These are phyloP conservation scores for Sander lucioperca DNA, from an alignment of 2,113 vertebrate species.

Conservation along the genomic window DNA sequence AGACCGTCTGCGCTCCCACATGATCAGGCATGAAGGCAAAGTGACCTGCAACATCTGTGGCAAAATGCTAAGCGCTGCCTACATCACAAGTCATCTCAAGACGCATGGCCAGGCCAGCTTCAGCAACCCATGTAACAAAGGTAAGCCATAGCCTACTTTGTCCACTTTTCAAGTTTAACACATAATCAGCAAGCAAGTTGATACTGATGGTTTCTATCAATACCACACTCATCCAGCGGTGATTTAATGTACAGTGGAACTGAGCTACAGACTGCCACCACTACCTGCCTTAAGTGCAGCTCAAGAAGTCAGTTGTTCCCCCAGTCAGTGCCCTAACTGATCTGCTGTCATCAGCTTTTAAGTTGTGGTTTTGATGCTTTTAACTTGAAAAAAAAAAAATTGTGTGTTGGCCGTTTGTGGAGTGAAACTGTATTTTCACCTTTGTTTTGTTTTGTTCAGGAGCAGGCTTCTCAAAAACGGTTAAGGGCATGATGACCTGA, in stretches of 20 bases:
- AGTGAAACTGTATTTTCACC: background rate
- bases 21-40: constrained; percentile 98
- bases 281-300: background rate
- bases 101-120: constrained; percentile 97
- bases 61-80: constrained; percentile 98
- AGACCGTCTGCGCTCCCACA: constrained; percentile 98
- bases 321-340: background rate
- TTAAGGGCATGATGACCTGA: background rate
- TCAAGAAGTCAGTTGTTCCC: background rate
- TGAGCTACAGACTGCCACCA: background rate
- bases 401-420: background rate
- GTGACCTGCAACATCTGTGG: constrained; percentile 99
- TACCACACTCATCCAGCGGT: background rate
- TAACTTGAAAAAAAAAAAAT: background rate
- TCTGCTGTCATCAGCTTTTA: background rate
- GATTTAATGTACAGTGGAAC: background rate
- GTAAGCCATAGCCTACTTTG: constrained; percentile 78
- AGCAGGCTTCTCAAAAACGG: background rate
- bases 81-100: constrained; percentile 99
- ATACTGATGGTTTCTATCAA: background rate
- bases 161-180: background rate
- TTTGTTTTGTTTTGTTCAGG: background rate
- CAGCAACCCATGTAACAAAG: constrained; percentile 95
- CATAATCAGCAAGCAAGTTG: background rate
- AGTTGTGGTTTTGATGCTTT: background rate